Evolutionary conservation across 2,797 vertebrate species (phyloP).

Genomic region (Pteropus rufus): DNA sequence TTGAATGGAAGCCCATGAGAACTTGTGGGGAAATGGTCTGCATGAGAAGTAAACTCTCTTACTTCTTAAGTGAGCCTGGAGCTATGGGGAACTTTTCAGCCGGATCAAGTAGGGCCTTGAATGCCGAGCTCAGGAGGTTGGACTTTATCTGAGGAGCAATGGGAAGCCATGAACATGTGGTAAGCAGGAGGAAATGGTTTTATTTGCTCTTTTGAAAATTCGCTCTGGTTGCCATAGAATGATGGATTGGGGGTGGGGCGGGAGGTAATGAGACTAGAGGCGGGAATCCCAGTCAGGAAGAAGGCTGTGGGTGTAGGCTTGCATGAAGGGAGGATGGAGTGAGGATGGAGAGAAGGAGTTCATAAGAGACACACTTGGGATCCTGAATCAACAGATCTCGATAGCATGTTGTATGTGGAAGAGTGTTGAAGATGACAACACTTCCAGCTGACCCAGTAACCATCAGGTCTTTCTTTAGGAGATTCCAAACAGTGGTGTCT

Average conservation of each 20-base stretch:
- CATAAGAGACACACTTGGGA: neutral
- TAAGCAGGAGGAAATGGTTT: neutral
- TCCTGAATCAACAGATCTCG: neutral
- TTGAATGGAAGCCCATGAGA: neutral
- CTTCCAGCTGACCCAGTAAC: neutral
- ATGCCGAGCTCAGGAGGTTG: neutral
- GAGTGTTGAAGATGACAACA: neutral
- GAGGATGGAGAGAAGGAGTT: neutral
- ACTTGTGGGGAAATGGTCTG: neutral
- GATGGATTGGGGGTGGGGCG: accelerated
- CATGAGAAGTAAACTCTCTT: neutral
- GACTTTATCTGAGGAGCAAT: neutral
- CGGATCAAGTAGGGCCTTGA: neutral
- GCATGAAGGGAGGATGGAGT: accelerated
- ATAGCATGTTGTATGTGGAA: neutral
- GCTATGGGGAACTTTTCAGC: accelerated
- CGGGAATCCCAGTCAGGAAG: neutral
- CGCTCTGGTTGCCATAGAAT: neutral
- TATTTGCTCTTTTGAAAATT: neutral
- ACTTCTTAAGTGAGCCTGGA: neutral
- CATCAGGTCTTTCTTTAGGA: neutral
- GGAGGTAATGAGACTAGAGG: neutral
- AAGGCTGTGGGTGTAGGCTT: neutral
- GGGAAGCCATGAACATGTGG: neutral
- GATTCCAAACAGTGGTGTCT: neutral